Base-by-base conservation (phyloP, 2,888 invertebrate genomes). In the Conistra vaccinii region DNA sequence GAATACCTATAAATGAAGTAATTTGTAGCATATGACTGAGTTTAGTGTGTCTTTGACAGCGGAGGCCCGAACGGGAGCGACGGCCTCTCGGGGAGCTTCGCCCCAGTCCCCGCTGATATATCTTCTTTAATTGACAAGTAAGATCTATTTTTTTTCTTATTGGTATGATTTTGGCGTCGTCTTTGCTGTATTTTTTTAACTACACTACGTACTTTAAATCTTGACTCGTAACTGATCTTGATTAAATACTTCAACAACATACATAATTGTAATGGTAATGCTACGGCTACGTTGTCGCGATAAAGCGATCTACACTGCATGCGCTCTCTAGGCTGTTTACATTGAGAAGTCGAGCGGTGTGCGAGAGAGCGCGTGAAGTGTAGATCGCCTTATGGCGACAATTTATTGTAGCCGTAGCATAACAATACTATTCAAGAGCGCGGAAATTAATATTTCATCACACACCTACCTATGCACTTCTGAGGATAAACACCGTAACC, bases 111-210 rank as follows among this genome's bases (percentile, higher is more conserved):
- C 85, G 93, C 96, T 82, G 96, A 96, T 92, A 96, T 96, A 90
- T 96, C 96, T 74, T 96, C 96, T 84, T 89, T 96, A 88, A 96
- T 96, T 86, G 96, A 96, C 89, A 97, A 96, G 96, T 96, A 89
- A 92, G 94, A 39, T 57, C 1, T 60, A 5, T 23, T 26, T 42
- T 42, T 42, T 0, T 42, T 42, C 42, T 42, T 62, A 35, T 26
- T 65, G 3, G 14, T 12, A 12, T 66, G 17, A 17, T 72, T 58
- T 39, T 48, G 4, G 6, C 5, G 20, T 3, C 1, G 35, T 32
- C 3, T 1, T 17, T 20, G 20, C 1, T 35, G 26, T n/a, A 42
- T 42, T 35, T 29, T 39, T 53, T 45, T 45, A n/a, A n/a, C 23
- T 23, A 17, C 4, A 48, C 45, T 45, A 20, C n/a, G n/a, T n/a